phyloP scores from a whole-genome alignment of 1,140 invertebrate species.

The Pissodes strobi region DNA sequence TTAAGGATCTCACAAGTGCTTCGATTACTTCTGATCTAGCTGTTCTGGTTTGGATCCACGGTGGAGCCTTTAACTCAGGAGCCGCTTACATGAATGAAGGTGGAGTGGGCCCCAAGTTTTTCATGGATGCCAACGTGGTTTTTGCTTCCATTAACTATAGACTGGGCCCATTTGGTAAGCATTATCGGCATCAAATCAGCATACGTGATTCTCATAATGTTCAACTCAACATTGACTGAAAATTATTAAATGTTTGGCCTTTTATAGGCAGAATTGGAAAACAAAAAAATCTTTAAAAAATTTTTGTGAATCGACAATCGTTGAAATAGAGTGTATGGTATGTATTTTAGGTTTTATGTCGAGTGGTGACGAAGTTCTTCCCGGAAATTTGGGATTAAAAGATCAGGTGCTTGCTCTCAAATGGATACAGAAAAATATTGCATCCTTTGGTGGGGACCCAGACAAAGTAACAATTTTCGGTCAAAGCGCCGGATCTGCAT shows the following conservation, averaged over 20 bases:
- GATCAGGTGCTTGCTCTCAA: constrained; percentile 17
- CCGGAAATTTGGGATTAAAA: constrained; percentile 20
- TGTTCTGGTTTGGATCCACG: constrained; percentile 30
- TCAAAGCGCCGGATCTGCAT: constrained; percentile 19
- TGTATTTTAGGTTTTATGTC: constrained; percentile 22
- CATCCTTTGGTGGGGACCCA: constrained; percentile 22
- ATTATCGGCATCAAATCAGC: no score
- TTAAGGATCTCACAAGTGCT: neutral
- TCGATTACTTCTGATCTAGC: constrained; percentile 1
- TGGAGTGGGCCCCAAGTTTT: constrained; percentile 18
- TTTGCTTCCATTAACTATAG: constrained; percentile 24
- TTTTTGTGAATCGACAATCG: no score
- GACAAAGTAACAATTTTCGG: constrained; percentile 20
- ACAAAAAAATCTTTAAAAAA: no score
- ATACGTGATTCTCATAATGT: no score
- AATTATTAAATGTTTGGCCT: no score
- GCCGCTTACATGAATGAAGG: constrained; percentile 7
- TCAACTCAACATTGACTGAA: no score
- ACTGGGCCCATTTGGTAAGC: constrained; percentile 27
- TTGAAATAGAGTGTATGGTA: neutral
- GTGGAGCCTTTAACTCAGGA: constrained; percentile 23
- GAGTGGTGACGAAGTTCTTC: constrained; percentile 4
- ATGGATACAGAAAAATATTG: constrained; percentile 23
- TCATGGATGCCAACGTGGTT: constrained; percentile 23
- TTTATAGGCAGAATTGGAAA: no score